These are phyloP conservation scores for Drosophila ambigua DNA, from an alignment of 1,140 invertebrate species.

Conservation along the genomic window DNA sequence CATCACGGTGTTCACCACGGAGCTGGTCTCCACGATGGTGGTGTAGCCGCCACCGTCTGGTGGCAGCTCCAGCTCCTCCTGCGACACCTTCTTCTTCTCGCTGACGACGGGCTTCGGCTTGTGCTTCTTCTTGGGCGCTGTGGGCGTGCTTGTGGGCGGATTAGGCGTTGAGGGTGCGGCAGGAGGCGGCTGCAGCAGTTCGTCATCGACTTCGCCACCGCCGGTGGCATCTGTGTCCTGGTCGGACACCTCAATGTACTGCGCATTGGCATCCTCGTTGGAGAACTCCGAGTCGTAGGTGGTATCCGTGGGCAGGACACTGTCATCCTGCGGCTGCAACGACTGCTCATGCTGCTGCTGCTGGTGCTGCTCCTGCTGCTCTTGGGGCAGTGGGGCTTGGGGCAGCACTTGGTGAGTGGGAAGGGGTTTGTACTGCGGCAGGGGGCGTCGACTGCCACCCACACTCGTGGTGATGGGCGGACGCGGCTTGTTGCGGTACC, in stretches of 20 bases:
- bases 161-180: slow-evolving; percentile 21
- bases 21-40: slow-evolving; percentile 72
- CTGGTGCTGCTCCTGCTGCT: slow-evolving; percentile 55
- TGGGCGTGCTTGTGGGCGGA: slow-evolving; percentile 10
- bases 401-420: slow-evolving; percentile 71
- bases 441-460: slow-evolving; percentile 82
- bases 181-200: slow-evolving; percentile 43
- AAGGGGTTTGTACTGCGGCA: slow-evolving; percentile 86
- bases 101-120: slow-evolving; percentile 52
- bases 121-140: slow-evolving; percentile 66
- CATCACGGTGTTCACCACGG: slow-evolving; percentile 70
- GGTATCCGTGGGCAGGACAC: slow-evolving; percentile 70
- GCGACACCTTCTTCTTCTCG: slow-evolving; percentile 58
- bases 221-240: slow-evolving; percentile 62
- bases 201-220: slow-evolving; percentile 59
- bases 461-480: slow-evolving; percentile 77
- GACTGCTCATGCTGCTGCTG: slow-evolving; percentile 9
- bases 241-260: slow-evolving; percentile 80
- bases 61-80: background rate
- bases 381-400: background rate
- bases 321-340: slow-evolving; percentile 35
- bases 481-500: slow-evolving; percentile 86
- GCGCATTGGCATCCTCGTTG: slow-evolving; percentile 72
- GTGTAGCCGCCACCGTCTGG: slow-evolving; percentile 38
- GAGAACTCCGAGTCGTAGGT: slow-evolving; percentile 80